A percentile compares a stretch with the other conserved stretches of the same genome.
Evolutionary conservation across 1,140 invertebrate genomes (phyloP).

Genomic region (Mylabris phalerata): DNA sequence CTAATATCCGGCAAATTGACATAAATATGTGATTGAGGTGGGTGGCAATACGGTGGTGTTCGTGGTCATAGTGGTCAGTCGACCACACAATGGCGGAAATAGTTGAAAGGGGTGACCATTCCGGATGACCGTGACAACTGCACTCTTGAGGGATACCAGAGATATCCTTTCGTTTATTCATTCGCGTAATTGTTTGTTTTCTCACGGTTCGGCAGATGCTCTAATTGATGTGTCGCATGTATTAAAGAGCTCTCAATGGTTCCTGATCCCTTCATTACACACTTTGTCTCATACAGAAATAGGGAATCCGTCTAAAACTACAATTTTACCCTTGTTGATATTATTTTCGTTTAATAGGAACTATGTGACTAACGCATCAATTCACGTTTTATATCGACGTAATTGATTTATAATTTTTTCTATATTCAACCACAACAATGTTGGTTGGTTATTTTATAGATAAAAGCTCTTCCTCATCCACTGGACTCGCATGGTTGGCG

Average conservation of each 20-base stretch:
- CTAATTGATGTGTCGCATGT: slow-evolving; percentile 40
- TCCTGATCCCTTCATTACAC: slow-evolving; percentile 27
- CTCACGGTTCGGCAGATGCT: slow-evolving; percentile 38
- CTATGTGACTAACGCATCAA: slow-evolving; percentile 11
- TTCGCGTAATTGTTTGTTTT: slow-evolving; percentile 43
- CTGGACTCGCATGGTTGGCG: too few species aligned
- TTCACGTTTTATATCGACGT: background rate
- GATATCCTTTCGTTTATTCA: slow-evolving; percentile 20
- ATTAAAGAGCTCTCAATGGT: slow-evolving; percentile 36
- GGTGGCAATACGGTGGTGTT: slow-evolving; percentile 19
- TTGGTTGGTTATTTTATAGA: too few species aligned
- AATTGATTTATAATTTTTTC: background rate
- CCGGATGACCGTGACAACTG: slow-evolving; percentile 37
- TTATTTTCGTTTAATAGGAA: background rate
- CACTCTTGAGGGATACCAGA: slow-evolving; percentile 36
- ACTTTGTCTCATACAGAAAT: slow-evolving; percentile 25
- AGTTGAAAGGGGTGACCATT: slow-evolving; percentile 33
- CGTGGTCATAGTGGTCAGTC: slow-evolving; percentile 31
- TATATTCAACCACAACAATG: background rate
- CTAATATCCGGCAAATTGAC: slow-evolving; percentile 36
- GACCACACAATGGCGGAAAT: slow-evolving; percentile 20
- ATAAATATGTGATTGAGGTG: slow-evolving; percentile 31
- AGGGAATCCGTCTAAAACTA: slow-evolving; percentile 21
- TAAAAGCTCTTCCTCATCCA: too few species aligned
- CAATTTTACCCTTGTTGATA: too few species aligned